Evolutionary conservation across 2,113 vertebrate genomes (phyloP).

Genomic region (Phaethornis superciliosus): DNA sequence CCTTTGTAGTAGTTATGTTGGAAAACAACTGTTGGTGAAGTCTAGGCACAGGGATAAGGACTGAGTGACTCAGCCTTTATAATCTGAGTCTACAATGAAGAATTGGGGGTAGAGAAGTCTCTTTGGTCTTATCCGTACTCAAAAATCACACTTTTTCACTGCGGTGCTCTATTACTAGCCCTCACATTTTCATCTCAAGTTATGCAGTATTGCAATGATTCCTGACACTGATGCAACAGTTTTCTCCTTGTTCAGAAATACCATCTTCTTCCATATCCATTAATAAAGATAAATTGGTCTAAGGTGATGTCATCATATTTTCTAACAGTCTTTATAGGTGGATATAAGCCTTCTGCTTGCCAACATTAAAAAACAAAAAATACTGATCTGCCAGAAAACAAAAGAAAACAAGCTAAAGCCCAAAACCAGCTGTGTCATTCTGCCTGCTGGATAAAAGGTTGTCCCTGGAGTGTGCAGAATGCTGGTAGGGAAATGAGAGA

Average conservation of each 20-base stretch:
- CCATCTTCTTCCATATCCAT: neutral
- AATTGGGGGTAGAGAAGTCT: neutral
- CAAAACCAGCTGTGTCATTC: neutral
- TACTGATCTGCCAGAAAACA: neutral
- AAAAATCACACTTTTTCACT: accelerated
- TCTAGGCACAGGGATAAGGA: neutral
- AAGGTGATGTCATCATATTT: neutral
- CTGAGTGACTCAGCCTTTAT: neutral
- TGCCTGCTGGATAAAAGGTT: neutral
- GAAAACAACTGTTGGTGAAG: neutral
- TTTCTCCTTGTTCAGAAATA: neutral
- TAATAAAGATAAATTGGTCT: neutral
- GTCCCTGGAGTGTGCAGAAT: neutral
- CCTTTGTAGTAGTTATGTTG: neutral
- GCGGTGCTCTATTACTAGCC: neutral
- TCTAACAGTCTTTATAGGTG: neutral
- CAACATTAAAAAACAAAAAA: neutral
- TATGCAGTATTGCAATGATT: neutral
- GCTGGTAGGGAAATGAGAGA: neutral
- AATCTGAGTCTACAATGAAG: neutral
- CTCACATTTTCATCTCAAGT: neutral
- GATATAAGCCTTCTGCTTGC: neutral
- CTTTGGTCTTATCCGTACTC: neutral
- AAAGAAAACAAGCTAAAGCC: neutral
- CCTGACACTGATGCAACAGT: neutral